A percentile compares a stretch with the other conserved stretches of the same genome.
Conservation (phyloP, 1,140 invertebrate species). For the Listronotus bonariensis region DNA sequence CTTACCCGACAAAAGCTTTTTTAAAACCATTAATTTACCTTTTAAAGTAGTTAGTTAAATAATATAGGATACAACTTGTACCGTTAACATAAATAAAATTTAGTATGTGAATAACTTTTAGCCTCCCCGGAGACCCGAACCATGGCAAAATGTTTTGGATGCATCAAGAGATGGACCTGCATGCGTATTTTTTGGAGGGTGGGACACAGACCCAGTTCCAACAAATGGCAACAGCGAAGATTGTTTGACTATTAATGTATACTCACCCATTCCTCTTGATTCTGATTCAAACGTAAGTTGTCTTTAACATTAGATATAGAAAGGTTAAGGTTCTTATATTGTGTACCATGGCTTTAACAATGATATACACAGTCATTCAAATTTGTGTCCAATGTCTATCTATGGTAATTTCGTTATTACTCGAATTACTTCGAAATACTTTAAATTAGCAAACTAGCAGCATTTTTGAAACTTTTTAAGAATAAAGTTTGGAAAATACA, state of each 20-base stretch:
- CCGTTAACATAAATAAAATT: no score
- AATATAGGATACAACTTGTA: no score
- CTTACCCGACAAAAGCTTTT: no score
- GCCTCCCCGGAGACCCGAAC: not conserved
- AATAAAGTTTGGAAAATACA: no score
- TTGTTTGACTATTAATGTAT: slow-evolving; percentile 25
- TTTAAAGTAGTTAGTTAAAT: no score
- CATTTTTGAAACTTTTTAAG: no score
- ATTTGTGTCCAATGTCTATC: no score
- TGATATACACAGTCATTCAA: no score
- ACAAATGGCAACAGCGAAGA: slow-evolving; percentile 21
- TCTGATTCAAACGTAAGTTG: not conserved
- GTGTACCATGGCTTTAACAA: not conserved
- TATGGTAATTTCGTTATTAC: no score
- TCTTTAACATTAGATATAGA: not conserved
- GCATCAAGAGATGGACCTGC: not conserved
- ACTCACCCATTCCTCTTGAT: slow-evolving; percentile 9
- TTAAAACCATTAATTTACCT: no score
- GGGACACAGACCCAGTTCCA: slow-evolving; percentile 1
- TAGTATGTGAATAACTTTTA: not conserved
- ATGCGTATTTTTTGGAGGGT: not conserved
- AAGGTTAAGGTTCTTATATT: not conserved
- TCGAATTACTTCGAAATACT: no score
- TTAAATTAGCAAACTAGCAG: no score
- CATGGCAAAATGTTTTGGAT: slow-evolving; percentile 1